Base-by-base conservation (phyloP, 2,797 vertebrate genomes). In the Eulemur rubriventer region DNA sequence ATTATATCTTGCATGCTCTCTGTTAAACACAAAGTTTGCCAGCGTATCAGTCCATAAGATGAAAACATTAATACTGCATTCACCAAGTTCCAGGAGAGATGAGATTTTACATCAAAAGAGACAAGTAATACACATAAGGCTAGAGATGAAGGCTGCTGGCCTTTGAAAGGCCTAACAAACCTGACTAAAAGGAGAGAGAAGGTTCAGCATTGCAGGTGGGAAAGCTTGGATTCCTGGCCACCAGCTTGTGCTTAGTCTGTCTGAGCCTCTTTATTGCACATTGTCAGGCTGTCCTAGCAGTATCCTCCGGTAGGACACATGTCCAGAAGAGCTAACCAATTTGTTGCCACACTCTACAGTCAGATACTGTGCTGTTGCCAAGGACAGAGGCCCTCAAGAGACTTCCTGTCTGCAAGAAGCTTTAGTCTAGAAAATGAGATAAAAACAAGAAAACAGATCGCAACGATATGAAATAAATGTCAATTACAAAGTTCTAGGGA, bases 391-490 rank as follows among this genome's bases (percentile, higher is more conserved):
- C 46, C 52, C 65, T 63, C 79, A 86, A 35, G 93, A 93, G 70
- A 80, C 4, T 59, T 89, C n/a, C 52, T 83, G 59, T 93, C 73
- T 86, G 9, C 18, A 50, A 63, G 89, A 30, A 83, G 94, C 73
- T 80, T 90, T 41, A 78, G 24, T 75, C 63, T 85, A 92, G 70
- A 92, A 96, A 89, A 79, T 67, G n/a, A 95, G 70, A 75, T 55
- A 88, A 80, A 87, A 95, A 20, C 24, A 80, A 69, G 35, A 76
- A 78, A 69, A 91, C 14, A 48, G 61, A 73, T 43, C 89, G 26
- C 73, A 91, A 46, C 48, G 65, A 83, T 70, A 41, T 75, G 55
- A 76, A 96, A 43, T 67, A 95, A 88, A 82, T 63, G 57, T 55
- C 55, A 70, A 50, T 94, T 85, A 30, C 38, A 28, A 52, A 91